Base-by-base conservation (phyloP, 2,113 vertebrate genomes). In the Pachyramphus minor region DNA sequence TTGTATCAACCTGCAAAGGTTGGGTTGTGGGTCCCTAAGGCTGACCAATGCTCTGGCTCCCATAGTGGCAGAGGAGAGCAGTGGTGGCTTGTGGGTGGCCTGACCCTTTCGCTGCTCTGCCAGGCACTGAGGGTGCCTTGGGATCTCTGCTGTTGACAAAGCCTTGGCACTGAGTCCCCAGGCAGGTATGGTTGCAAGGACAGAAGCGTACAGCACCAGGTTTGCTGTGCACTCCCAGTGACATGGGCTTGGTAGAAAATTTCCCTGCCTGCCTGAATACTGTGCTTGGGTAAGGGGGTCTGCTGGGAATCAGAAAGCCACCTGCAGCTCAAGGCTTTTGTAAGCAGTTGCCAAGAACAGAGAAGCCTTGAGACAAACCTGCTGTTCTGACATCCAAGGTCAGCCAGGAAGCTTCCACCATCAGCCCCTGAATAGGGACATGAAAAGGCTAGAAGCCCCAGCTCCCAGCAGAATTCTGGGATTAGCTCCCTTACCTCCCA, bases 11-110 rank as follows among this genome's bases (percentile, higher is more conserved):
- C 50, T 76, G 49, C 1, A 2, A 42, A 86, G 14, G 28, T 2
- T 41, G 49, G 18, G 14, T 37, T n/a, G 37, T 16, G n/a, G 8
- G 28, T 63, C 20, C 52, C 13, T 35, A 53, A 35, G 21, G 15
- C 18, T 18, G 67, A 2, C 14, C 13, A 52, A 28, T 1, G 0
- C 6, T 4, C 30, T n/a, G 6, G n/a, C 19, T 53, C 28, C 47
- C n/a, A 41, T 13, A 59, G 37, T 6, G 5, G 4, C 41, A 85
- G 41, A 63, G 42, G 27, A 87, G 35, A 69, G 44, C 0, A 2
- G 47, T 0, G 11, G 25, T 52, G 47, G 23, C 22, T 72, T 31
- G 6, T 28, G 27, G 56, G 33, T 25, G 3, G 25, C 25, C 45
- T 1, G 25, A 27, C 14, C 7, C 23, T 68, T 64, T 31, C 1